Percentiles rank a stretch among this genome's conserved stretches.
These are phyloP conservation scores for Nothocercus nigrocapillus DNA, from an alignment of 2,113 vertebrate species.

Conservation along the genomic window DNA sequence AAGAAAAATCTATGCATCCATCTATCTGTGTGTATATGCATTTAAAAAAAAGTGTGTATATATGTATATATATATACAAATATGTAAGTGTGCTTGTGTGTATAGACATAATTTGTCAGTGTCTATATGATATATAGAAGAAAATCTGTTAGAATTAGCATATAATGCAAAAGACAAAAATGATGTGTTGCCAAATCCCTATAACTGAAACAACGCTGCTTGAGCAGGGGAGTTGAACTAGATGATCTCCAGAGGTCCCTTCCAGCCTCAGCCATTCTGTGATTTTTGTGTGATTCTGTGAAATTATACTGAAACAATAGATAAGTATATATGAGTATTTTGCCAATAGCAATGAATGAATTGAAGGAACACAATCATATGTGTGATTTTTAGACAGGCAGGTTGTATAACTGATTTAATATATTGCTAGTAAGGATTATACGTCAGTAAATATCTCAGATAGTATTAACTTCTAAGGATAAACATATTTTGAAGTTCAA, in stretches of 20 bases:
- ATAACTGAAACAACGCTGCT: neutral
- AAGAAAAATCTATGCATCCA: accelerated
- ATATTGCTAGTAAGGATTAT: neutral
- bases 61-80: too few species aligned
- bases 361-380: accelerated
- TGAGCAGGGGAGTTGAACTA: too few species aligned
- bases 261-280: too few species aligned
- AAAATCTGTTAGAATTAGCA: neutral
- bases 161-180: neutral
- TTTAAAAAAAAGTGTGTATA: too few species aligned
- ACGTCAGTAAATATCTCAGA: neutral
- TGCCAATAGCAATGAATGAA: neutral
- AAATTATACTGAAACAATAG: neutral
- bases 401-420: neutral
- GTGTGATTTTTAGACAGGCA: neutral
- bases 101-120: neutral
- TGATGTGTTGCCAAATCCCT: accelerated
- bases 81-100: neutral
- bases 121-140: neutral
- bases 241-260: too few species aligned
- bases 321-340: neutral
- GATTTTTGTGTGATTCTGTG: too few species aligned
- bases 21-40: neutral
- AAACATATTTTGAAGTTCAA: neutral
- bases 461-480: neutral